Evolutionary conservation across 2,113 vertebrate species (phyloP), one percentile per base, ranked within the genome.

Genomic region (Silurus asotus): DNA sequence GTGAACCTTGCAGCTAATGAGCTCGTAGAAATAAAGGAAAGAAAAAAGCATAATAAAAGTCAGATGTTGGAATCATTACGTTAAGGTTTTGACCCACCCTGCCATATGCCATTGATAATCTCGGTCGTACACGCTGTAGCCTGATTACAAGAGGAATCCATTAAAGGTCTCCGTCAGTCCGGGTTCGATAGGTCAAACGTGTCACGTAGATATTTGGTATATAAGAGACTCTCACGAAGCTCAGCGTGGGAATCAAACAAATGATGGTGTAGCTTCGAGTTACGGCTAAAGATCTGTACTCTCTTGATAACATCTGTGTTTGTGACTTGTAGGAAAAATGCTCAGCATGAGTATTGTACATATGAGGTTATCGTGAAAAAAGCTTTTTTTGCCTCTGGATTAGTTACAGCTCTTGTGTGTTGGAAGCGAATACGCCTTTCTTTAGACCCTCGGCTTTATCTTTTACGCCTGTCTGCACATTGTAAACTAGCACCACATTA

Each of bases 211-310:
- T 51, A n/a, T 81, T n/a, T 5, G 5, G 2, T 25, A 65, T 8
- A 49, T 49, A 62, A 15, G 17, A 65, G 51, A 8, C 23, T 25
- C 13, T 65, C 1, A n/a, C 55, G 20, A 59, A 55, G 23, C 74
- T 59, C 25, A 23, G 15, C 11, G 56, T 28, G 45, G 77, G 37
- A 19, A 20, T 65, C 8, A 62, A 49, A 81, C 58, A 62, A 82
- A 82, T 65, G n/a, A 51, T 11, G 6, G 3, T 9, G 62, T 15
- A 9, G 5, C 80, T 65, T 25, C 15, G 45, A 3, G 23, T 17
- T 61, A 65, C 48, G 25, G 48, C 80, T 82, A 65, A 82, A 65
- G 45, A 82, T 82, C 61, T 53, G 23, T 61, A 65, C 9, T 81
- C 45, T 13, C 28, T 25, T 53, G 80, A 51, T 81, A 65, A 65